Evolutionary conservation across 2,113 vertebrate species (phyloP).

Genomic region (Holacanthus passer): DNA sequence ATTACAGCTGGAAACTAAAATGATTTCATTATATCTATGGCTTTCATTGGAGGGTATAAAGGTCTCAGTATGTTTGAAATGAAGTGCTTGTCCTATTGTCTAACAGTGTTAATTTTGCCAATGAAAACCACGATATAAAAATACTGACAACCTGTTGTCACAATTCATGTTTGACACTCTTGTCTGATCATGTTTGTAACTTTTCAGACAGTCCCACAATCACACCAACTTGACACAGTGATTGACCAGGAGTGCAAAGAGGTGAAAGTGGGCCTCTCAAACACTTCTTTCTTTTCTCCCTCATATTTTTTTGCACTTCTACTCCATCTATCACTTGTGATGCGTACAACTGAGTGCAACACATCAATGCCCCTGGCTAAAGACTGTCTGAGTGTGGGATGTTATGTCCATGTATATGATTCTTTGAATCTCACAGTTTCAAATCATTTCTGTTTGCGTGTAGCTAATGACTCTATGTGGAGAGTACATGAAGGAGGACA

Average conservation of each 20-base stretch:
- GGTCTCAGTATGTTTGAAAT: background rate
- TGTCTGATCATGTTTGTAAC: too few relatives aligned
- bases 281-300: too few relatives aligned
- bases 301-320: too few relatives aligned
- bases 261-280: background rate
- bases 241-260: too few relatives aligned
- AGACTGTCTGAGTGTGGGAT: too few relatives aligned
- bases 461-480: background rate
- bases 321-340: too few relatives aligned
- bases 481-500: conserved; percentile 7
- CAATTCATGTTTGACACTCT: background rate
- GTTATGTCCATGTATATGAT: too few relatives aligned
- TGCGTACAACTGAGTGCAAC: background rate
- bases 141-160: background rate
- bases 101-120: background rate
- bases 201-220: too few relatives aligned
- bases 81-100: background rate
- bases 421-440: background rate
- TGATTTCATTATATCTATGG: background rate
- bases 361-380: too few relatives aligned
- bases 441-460: background rate
- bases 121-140: background rate
- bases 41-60: background rate
- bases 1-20: background rate
- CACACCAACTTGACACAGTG: too few relatives aligned